A percentile compares a stretch with the other conserved stretches of the same genome.
Conservation (phyloP, 2,797 vertebrate species). For the Vespertilio murinus region DNA sequence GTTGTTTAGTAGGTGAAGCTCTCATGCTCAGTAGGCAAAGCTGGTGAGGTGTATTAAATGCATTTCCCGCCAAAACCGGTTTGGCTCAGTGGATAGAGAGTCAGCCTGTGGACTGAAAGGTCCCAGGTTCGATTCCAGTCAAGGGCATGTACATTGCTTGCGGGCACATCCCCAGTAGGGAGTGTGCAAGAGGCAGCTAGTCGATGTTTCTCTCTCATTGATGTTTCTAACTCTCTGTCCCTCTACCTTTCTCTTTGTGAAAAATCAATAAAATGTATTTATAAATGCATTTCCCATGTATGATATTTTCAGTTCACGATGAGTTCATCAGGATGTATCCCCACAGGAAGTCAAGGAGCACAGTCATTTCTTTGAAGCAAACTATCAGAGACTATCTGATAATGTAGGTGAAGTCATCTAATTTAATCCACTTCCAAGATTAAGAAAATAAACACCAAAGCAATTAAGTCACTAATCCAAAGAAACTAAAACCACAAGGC, state of each 20-base stretch:
- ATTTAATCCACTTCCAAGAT: not conserved
- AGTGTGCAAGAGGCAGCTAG: too few relatives aligned
- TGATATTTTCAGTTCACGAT: not conserved
- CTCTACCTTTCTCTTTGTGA: too few relatives aligned
- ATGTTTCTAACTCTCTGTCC: too few relatives aligned
- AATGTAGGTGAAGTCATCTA: not conserved
- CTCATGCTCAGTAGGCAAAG: not conserved
- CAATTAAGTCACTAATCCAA: not conserved
- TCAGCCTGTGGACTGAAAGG: too few relatives aligned
- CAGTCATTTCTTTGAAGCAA: not conserved
- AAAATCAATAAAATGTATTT: too few relatives aligned
- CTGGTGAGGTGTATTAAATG: not conserved
- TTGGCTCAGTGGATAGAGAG: too few relatives aligned
- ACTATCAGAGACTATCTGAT: not conserved
- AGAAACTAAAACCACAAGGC: not conserved
- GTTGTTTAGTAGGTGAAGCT: not conserved
- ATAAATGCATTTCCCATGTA: not conserved
- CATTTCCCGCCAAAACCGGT: too few relatives aligned
- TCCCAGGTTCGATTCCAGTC: too few relatives aligned
- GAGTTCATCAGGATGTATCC: not conserved
- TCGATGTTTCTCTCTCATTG: too few relatives aligned
- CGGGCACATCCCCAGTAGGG: too few relatives aligned
- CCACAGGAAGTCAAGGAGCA: not conserved
- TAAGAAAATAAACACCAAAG: conserved; percentile 14
- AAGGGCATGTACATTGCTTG: too few relatives aligned